Base-by-base conservation (phyloP, 2,888 invertebrate genomes). In the Amblyteles armatorius region DNA sequence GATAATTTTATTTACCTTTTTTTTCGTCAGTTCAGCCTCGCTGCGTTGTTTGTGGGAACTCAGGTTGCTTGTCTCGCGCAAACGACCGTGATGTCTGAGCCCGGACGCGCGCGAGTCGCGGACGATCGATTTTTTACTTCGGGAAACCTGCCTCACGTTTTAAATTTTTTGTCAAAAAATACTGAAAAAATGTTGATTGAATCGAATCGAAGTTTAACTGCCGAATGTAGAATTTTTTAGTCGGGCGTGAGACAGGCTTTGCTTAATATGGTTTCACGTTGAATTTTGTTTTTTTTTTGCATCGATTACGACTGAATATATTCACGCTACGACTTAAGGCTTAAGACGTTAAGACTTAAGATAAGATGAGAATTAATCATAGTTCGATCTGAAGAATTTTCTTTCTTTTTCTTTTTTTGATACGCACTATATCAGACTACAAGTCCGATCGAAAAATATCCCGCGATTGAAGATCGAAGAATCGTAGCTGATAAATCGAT, bases 51-150 rank as follows among this genome's bases (percentile, higher is more conserved):
- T 16, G 50, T 26, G 40, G 63, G 50, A 40, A 55, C 89, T 90
- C 87, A 79, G 69, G 83, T 88, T 87, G 84, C 87, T 90, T 90
- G 89, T 77, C 60, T 55, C 5, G 48, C 29, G 87, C 89, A 90
- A 90, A 78, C 86, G 89, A 86, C 67, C 78, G 40, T 63, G 88
- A 89, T 73, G 86, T 87, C 86, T 29, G 76, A 52, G 44, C 22
- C 71, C 48, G 52, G 52, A 22, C 52, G n/a, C 44, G 11, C 52
- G 13, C 19, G 65, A 57, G 71, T 16, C 13, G 13, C 13, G 11
- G 40, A 16, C 40, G 40, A 40, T 13, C 26, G 26, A 0, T 57
- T 26, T 26, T 57, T 57, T 0, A 13, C 22, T 11, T 13, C 57
- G 26, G 22, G 0, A 26, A 57, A 11, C 26, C 22, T 57, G 57